phyloP scores from a whole-genome alignment of 2,797 vertebrate genomes.

The Coendou prehensilis region DNA sequence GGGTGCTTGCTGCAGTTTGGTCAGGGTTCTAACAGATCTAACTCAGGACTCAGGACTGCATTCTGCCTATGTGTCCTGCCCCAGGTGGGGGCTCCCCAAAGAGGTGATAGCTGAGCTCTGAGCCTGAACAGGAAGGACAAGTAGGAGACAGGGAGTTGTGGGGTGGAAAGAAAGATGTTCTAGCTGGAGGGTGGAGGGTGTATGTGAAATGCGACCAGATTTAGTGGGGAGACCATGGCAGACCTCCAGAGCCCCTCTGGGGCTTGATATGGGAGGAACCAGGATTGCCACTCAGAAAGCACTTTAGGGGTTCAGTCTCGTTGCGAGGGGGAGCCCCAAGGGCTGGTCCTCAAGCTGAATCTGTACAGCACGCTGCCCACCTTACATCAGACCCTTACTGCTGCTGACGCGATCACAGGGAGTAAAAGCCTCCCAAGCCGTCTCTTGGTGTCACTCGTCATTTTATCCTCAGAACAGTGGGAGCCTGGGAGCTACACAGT shows the following conservation, averaged over 20 bases:
- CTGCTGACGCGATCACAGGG: not conserved
- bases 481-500: not conserved
- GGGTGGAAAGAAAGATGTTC: not conserved
- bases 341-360: not conserved
- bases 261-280: too few species aligned
- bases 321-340: not conserved
- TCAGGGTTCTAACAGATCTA: too few species aligned
- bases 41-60: not conserved
- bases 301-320: not conserved
- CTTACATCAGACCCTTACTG: not conserved
- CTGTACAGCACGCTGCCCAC: too few species aligned
- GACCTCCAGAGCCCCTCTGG: not conserved
- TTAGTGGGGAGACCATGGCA: fast-evolving
- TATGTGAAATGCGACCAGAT: fast-evolving
- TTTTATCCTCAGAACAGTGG: not conserved
- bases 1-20: not conserved
- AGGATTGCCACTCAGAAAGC: not conserved
- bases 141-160: not conserved
- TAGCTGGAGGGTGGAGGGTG: too few species aligned
- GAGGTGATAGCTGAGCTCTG: not conserved
- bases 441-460: not conserved
- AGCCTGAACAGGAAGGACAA: not conserved
- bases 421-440: not conserved
- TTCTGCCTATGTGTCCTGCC: not conserved
- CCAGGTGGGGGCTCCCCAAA: not conserved